A percentile compares a stretch with the other conserved stretches of the same genome.
phyloP scores from a whole-genome alignment of 2,888 invertebrate genomes.

The Odontocolon sp. region DNA sequence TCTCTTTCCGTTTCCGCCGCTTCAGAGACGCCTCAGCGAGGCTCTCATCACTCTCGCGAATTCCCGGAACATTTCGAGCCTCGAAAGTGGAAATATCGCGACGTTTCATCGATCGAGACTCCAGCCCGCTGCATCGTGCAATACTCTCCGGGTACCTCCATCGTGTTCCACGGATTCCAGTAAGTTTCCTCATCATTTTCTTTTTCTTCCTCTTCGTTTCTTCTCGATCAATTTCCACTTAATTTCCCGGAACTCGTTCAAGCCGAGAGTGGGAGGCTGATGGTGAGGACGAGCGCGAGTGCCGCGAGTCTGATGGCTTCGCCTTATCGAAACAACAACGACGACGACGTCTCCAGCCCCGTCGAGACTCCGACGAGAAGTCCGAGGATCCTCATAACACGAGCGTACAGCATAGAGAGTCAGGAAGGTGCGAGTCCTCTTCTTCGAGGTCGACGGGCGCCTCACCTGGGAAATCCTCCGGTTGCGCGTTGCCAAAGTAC shows the following conservation, averaged over 20 bases:
- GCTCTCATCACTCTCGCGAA: slow-evolving; percentile 81
- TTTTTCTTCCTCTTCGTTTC: background rate
- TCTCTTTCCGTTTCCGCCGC: slow-evolving; percentile 82
- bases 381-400: slow-evolving; percentile 87
- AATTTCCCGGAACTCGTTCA: slow-evolving; percentile 20
- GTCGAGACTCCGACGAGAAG: slow-evolving; percentile 81
- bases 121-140: slow-evolving; percentile 86
- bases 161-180: slow-evolving; percentile 71
- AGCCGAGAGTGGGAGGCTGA: slow-evolving; percentile 70
- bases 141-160: slow-evolving; percentile 85
- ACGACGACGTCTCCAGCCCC: slow-evolving; percentile 55
- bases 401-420: slow-evolving; percentile 88
- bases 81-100: slow-evolving; percentile 74
- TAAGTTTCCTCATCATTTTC: slow-evolving; percentile 19
- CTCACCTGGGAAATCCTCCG: slow-evolving; percentile 48
- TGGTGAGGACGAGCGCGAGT: slow-evolving; percentile 81
- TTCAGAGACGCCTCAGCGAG: slow-evolving; percentile 84
- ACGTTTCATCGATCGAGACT: slow-evolving; percentile 81
- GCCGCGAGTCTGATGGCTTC: slow-evolving; percentile 83
- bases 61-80: slow-evolving; percentile 61
- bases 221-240: slow-evolving; percentile 9
- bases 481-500: slow-evolving; percentile 73
- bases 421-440: slow-evolving; percentile 80
- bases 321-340: slow-evolving; percentile 66
- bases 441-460: slow-evolving; percentile 68